phyloP scores from a whole-genome alignment of 2,797 vertebrate genomes.

The Xiphophorus birchmanni region DNA sequence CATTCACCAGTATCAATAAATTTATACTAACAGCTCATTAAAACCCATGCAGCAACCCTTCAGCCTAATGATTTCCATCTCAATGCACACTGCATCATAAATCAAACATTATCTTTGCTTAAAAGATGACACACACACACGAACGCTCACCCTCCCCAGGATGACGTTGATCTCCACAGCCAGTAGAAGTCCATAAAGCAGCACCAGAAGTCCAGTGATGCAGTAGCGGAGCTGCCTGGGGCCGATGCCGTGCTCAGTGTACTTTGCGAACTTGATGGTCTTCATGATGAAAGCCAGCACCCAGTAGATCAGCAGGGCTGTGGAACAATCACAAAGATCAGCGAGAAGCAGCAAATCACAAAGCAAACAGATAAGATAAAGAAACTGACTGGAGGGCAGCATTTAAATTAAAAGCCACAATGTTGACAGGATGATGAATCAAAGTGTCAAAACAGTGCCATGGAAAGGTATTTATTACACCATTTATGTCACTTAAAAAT shows the following conservation, averaged over 20 bases:
- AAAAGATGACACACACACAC: neutral
- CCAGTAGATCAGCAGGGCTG: slow-evolving; percentile 96
- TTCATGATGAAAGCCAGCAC: slow-evolving; percentile 94
- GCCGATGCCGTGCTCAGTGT: slow-evolving; percentile 91
- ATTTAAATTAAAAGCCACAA: neutral
- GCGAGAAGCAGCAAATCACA: slow-evolving; percentile 6
- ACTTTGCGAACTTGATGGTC: slow-evolving; percentile 97
- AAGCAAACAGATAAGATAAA: slow-evolving; percentile 4
- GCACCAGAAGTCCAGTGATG: slow-evolving; percentile 90
- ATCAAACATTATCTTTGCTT: neutral
- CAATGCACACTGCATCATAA: neutral
- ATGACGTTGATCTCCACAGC: slow-evolving; percentile 97
- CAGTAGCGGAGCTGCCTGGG: slow-evolving; percentile 94
- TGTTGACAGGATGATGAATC: neutral
- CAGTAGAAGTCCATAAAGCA: slow-evolving; percentile 93
- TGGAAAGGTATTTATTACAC: neutral
- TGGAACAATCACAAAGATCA: slow-evolving; percentile 29
- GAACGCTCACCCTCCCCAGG: slow-evolving; percentile 87
- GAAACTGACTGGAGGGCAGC: neutral
- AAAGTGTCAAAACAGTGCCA: neutral
- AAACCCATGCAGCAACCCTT: neutral
- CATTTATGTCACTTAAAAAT: neutral
- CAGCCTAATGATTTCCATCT: slow-evolving; percentile 7
- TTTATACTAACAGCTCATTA: neutral
- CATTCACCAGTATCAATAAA: neutral